These are phyloP conservation scores for Xenentodon cancila DNA, from an alignment of 2,797 vertebrate species.

Conservation along the genomic window DNA sequence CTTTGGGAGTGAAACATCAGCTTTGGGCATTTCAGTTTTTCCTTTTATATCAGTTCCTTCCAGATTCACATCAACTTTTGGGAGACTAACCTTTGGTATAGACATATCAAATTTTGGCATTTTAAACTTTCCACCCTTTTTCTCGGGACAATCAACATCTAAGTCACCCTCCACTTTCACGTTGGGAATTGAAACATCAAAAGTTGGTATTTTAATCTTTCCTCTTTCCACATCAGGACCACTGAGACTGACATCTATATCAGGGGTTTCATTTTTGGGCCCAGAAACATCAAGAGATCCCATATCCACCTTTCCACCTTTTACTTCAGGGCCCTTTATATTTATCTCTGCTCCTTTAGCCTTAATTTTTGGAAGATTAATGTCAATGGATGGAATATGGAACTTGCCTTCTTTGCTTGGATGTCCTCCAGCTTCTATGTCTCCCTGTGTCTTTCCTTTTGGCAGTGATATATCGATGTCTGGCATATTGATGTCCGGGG, in stretches of 20 bases:
- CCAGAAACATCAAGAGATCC: not conserved
- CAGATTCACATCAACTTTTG: not conserved
- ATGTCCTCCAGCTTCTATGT: constrained; percentile 39
- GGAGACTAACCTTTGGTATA: not conserved
- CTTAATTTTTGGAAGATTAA: constrained; percentile 59
- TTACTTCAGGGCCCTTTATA: constrained; percentile 4
- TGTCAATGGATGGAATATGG: constrained; percentile 51
- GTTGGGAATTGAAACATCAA: constrained; percentile 52
- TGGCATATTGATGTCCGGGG: constrained; percentile 56
- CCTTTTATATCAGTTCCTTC: constrained; percentile 44
- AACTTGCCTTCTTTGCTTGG: constrained; percentile 53
- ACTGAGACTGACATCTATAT: constrained; percentile 54
- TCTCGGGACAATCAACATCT: constrained; percentile 19
- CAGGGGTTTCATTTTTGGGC: not conserved
- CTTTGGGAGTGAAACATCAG: constrained; percentile 59
- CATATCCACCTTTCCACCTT: constrained; percentile 2
- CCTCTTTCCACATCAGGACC: constrained; percentile 27
- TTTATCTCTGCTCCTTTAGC: constrained; percentile 47
- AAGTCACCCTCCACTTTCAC: constrained; percentile 17
- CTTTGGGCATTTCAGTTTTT: constrained; percentile 49
- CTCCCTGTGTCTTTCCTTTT: constrained; percentile 33
- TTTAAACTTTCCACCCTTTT: constrained; percentile 52
- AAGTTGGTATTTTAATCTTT: constrained; percentile 53
- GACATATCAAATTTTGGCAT: constrained; percentile 48
- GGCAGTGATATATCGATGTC: constrained; percentile 62